Base-by-base conservation (phyloP, 2,113 vertebrate genomes). In the Melanostigma gelatinosum region DNA sequence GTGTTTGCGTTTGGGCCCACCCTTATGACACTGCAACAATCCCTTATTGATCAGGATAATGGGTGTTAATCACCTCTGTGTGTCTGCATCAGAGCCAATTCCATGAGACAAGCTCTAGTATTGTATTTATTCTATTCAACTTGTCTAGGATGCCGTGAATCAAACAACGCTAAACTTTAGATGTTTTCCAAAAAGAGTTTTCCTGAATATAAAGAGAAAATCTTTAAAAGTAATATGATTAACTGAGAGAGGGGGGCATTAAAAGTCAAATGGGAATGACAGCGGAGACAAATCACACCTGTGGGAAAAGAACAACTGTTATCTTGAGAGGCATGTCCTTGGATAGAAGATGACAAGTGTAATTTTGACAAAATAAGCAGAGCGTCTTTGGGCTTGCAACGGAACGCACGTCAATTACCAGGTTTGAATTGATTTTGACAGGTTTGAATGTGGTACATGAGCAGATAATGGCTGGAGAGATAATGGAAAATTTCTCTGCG, bases 331-430 rank as follows among this genome's bases (percentile, higher is more conserved):
- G 83, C 94, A 84, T 75, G 80, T 86, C 61, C 36, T 58, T 34
- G 83, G 86, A 95, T 95, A 84, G 85, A 91, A 92, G 87, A 90
- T 94, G 95, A 94, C 95, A 93, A 92, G 87, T 87, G 83, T 92
- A 94, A 95, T 95, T 95, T 92, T 90, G 79, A 87, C 79, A 86
- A 83, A 90, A 85, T 85, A 84, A 88, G 87, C 83, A 84, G 52
- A 66, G 73, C 85, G 80, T 91, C 84, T 80, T 72, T 9, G 52
- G 75, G 88, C 85, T 86, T 65, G 85, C 83, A 42, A 52, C 48
- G 22, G 90, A 90, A 92, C 86, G 85, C 66, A 29, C 82, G 74
- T 95, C 95, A 95, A 90, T 96, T 95, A 93, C 64, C 63, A 44
- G 68, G 9, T 79, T 80, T 77, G 74, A 83, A 95, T 94, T 89